Evolutionary conservation across 2,797 vertebrate species (phyloP), one percentile per base, ranked within the genome.

Genomic region (Pseudomugil tenellus): DNA sequence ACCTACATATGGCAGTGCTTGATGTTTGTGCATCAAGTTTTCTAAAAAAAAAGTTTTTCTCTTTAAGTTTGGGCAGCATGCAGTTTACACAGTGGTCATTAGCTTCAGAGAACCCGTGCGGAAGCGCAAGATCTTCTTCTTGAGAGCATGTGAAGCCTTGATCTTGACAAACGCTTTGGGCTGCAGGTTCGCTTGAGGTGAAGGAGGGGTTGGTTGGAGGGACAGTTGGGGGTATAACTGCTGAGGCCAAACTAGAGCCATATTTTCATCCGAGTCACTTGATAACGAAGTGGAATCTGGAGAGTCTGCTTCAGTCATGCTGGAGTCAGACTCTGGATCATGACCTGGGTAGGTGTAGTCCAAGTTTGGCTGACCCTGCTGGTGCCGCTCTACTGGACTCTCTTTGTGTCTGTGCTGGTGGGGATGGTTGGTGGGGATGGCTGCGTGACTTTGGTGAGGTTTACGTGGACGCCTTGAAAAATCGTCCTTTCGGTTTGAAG

Each of bases 61-160:
- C 35, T 14, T 37, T 14, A 13, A 39, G 2, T 61, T 62, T 53
- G 28, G n/a, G 17, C 39, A 12, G 26, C 54, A n/a, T 54, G n/a
- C 53, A 51, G 64, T 93, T 92, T 21, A 97, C 49, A 96, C 96
- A 0, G 96, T 97, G 1, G 96, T 97, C 95, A 97, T 97, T 71
- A 97, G 95, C 90, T 97, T 97, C 31, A 97, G 93, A 1, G 96
- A 96, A 32, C 95, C 96, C 0, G 94, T 95, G 26, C 94, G 93
- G 81, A 97, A 96, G n/a, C 96, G 94, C 70, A 97, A 84, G 37
- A 97, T 96, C 90, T 97, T 97, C 76, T 96, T 97, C 81, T 97
- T 97, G 1, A 97, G 94, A 0, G 96, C 96, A 19, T 96, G 96
- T 0, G 96, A 96, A 0, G 96, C 96, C 81, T 97, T 97, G 72